Base-by-base conservation (phyloP, 2,888 invertebrate genomes). In the Mycalesis mineus region DNA sequence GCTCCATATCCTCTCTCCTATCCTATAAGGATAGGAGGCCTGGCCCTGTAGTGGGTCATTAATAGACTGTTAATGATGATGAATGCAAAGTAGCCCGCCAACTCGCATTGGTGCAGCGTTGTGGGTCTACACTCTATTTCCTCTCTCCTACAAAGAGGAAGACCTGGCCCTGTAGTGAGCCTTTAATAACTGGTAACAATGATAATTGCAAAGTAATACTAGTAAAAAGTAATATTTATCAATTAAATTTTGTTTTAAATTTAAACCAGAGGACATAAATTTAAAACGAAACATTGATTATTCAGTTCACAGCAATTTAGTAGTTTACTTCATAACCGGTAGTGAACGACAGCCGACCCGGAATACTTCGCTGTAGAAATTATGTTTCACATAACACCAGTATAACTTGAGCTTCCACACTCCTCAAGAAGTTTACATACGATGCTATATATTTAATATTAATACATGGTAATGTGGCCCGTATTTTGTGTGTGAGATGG, bases 261-360 rank as follows among this genome's bases (percentile, higher is more conserved):
- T 28, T 1, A 36, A 49, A 49, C 14, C 41, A 55, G 49, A 55
- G 22, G 28, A 55, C 42, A 56, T 45, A 31, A 56, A 48, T 56
- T 50, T 29, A 44, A 29, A 55, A 51, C 51, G 51, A 55, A 55
- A 42, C 49, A 42, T 11, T 17, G 41, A 48, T 41, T 52, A 53
- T 53, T 44, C 45, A 52, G 53, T 45, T 44, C 44, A 48, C 11
- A 49, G 58, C 42, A 53, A 58, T 54, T 54, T 54, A 49, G 63
- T 57, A 31, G 52, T 44, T 62, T 64, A 55, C 58, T 52, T 53
- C 58, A 64, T 55, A 58, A 61, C 62, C 62, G 59, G 60, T 62
- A 57, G 51, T 50, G 14, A 40, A 37, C 53, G 54, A 54, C 49
- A 49, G 58, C 58, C 62, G 60, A 56, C 56, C 60, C 58, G 62